A percentile compares a stretch with the other conserved stretches of the same genome.
These are phyloP conservation scores for Trichoplusia ni DNA, from an alignment of 1,140 invertebrate genomes.

Conservation along the genomic window DNA sequence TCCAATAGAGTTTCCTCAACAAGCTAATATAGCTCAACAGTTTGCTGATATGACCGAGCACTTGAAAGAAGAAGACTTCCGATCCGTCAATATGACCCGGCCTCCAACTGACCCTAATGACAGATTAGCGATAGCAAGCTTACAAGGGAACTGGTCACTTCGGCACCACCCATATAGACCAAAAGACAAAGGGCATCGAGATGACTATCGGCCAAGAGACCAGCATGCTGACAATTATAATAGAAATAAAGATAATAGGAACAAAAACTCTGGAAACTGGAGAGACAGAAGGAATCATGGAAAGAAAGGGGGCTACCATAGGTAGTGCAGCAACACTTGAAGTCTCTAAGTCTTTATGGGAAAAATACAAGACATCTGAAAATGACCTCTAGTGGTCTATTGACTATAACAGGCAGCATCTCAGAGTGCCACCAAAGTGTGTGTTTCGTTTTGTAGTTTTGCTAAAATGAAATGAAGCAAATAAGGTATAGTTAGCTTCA, in stretches of 20 bases:
- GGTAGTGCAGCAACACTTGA: too few relatives aligned
- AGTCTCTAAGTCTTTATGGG: too few relatives aligned
- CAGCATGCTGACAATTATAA: constrained; percentile 37
- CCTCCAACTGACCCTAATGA: constrained; percentile 51
- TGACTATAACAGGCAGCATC: too few relatives aligned
- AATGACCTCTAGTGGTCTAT: too few relatives aligned
- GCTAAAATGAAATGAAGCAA: too few relatives aligned
- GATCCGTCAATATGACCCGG: constrained; percentile 32
- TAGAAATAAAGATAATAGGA: constrained; percentile 41
- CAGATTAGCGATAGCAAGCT: constrained; percentile 67
- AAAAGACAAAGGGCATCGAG: constrained; percentile 56
- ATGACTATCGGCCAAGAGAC: constrained; percentile 49
- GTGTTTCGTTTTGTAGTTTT: too few relatives aligned
- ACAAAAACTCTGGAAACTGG: constrained; percentile 47
- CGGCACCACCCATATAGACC: constrained; percentile 68
- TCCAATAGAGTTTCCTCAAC: constrained; percentile 53
- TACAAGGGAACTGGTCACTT: constrained; percentile 76
- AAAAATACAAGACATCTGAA: too few relatives aligned
- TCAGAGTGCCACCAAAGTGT: too few relatives aligned
- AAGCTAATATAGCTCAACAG: constrained; percentile 52
- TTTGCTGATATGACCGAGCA: constrained; percentile 71
- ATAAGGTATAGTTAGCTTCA: too few relatives aligned
- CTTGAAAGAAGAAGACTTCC: constrained; percentile 48
- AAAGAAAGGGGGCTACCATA: constrained; percentile 54
- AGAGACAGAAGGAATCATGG: constrained; percentile 52